phyloP scores from a whole-genome alignment of 2,888 invertebrate genomes.

The Ceraclea dissimilis region DNA sequence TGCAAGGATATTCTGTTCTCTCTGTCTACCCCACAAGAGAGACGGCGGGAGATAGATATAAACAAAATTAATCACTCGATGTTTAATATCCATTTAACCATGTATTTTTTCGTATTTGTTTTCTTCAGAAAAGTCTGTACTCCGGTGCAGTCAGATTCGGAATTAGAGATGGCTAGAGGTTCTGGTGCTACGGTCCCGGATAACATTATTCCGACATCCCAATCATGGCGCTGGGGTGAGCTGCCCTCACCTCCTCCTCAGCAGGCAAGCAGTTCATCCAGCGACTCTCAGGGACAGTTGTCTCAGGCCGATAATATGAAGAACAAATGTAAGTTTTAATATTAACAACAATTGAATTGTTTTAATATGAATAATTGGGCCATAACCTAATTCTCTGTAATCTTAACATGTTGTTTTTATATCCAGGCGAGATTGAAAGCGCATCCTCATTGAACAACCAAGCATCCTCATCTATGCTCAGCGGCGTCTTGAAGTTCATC shows the following conservation, averaged over 20 bases:
- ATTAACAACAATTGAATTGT: neutral
- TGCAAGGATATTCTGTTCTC: too few species aligned
- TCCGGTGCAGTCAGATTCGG: slow-evolving; percentile 90
- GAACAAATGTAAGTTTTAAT: slow-evolving; percentile 4
- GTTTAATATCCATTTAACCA: too few species aligned
- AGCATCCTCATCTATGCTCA: slow-evolving; percentile 61
- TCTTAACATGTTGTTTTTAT: too few species aligned
- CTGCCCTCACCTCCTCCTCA: slow-evolving; percentile 51
- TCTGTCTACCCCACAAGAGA: too few species aligned
- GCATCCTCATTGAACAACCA: neutral
- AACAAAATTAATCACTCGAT: too few species aligned
- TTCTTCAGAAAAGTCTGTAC: slow-evolving; percentile 61
- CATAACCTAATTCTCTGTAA: too few species aligned
- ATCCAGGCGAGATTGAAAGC: neutral
- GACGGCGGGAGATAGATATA: too few species aligned
- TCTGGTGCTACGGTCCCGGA: slow-evolving; percentile 34
- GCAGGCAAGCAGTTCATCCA: slow-evolving; percentile 4
- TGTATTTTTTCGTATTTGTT: neutral
- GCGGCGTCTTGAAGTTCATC: slow-evolving; percentile 92
- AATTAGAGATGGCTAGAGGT: slow-evolving; percentile 66
- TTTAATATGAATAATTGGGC: too few species aligned
- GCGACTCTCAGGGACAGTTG: slow-evolving; percentile 3
- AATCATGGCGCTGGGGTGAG: slow-evolving; percentile 89
- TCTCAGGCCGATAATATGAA: slow-evolving; percentile 1
- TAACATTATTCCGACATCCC: slow-evolving; percentile 34